Evolutionary conservation across 2,888 invertebrate species (phyloP).

Genomic region (Stenodera caucasica): DNA sequence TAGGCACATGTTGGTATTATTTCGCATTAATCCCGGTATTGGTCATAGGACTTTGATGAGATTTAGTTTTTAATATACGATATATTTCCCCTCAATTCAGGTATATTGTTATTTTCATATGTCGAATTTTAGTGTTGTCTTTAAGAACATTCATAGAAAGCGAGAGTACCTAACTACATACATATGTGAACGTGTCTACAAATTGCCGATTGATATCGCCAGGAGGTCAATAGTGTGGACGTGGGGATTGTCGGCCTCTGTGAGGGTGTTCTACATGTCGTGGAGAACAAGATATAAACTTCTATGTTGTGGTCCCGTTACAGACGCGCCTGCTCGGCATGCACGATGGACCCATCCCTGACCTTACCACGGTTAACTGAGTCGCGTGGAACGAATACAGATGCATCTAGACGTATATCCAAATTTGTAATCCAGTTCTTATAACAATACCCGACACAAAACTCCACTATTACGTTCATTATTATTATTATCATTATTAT

Average conservation of each 20-base stretch:
- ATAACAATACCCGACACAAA: not conserved
- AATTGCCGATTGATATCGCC: constrained; percentile 17
- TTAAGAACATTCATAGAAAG: not conserved
- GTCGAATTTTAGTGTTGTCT: not conserved
- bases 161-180: constrained; percentile 2
- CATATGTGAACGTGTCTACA: not conserved
- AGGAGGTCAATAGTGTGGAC: constrained; percentile 20
- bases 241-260: constrained; percentile 13
- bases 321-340: constrained; percentile 43
- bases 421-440: constrained; percentile 27
- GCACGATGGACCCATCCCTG: constrained; percentile 45
- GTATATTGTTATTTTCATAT: too few relatives aligned
- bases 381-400: constrained; percentile 43
- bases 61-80: constrained; percentile 56
- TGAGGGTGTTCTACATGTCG: constrained; percentile 26
- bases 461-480: too few relatives aligned
- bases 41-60: constrained; percentile 54
- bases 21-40: constrained; percentile 53
- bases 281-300: constrained; percentile 27
- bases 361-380: constrained; percentile 39
- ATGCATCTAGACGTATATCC: constrained; percentile 36
- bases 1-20: constrained; percentile 39
- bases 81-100: constrained; percentile 54
- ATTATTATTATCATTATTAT: too few relatives aligned
- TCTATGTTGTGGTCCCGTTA: constrained; percentile 39